Conservation (phyloP, 2,113 vertebrate genomes). For the Sporophila hypoxantha region DNA sequence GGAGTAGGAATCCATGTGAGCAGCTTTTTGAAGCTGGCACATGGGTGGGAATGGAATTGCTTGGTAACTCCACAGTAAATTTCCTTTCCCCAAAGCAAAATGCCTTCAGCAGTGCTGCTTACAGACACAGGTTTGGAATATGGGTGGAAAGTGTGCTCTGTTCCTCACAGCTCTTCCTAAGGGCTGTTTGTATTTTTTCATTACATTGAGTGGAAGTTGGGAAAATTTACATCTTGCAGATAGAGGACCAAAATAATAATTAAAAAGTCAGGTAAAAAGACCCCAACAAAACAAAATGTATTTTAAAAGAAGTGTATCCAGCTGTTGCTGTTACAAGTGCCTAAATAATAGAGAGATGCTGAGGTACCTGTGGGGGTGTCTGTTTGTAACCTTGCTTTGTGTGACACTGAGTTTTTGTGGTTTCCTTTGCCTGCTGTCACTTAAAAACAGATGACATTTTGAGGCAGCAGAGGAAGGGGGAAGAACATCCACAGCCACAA, state of each 20-base stretch:
- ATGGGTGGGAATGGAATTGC: neutral
- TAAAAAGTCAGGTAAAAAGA: neutral
- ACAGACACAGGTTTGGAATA: neutral
- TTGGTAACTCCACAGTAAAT: neutral
- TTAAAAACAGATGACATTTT: neutral
- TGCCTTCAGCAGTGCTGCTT: neutral
- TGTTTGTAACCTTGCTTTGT: neutral
- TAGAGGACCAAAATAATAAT: neutral
- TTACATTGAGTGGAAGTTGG: neutral
- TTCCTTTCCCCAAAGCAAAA: neutral
- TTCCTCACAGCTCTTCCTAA: neutral
- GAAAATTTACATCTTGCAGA: neutral
- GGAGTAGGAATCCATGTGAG: accelerated
- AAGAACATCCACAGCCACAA: neutral
- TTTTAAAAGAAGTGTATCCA: accelerated
- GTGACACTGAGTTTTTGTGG: neutral
- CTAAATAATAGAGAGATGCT: neutral
- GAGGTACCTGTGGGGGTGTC: neutral
- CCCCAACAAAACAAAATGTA: neutral
- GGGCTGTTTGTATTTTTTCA: neutral
- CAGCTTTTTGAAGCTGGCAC: neutral
- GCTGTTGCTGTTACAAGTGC: neutral
- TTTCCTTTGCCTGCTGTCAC: neutral
- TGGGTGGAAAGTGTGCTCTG: neutral
- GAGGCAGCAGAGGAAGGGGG: neutral